Evolutionary conservation across 1,140 invertebrate genomes (phyloP).

Genomic region (Dendrolimus punctatus): DNA sequence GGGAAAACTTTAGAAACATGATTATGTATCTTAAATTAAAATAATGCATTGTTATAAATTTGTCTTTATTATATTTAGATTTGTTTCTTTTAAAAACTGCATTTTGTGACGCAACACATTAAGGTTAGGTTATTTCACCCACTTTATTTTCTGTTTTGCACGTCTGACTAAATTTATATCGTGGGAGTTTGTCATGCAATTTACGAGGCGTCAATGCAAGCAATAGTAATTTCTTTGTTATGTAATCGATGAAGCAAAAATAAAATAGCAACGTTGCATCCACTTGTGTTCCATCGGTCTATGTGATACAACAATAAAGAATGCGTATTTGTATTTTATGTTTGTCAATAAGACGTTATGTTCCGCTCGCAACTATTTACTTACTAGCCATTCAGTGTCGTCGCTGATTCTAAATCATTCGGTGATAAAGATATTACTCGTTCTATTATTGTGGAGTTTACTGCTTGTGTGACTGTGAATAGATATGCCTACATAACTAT

Average conservation of each 20-base stretch:
- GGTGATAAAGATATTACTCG: conserved; percentile 1
- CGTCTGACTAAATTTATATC: no score
- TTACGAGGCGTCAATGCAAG: no score
- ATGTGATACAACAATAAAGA: conserved; percentile 20
- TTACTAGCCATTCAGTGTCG: conserved; percentile 20
- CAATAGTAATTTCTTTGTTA: neutral
- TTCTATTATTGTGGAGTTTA: conserved; percentile 9
- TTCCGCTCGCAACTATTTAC: conserved; percentile 28
- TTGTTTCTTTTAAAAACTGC: no score
- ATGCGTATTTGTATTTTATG: conserved; percentile 41
- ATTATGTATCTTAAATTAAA: no score
- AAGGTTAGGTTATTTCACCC: no score
- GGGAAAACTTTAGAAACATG: no score
- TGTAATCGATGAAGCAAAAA: neutral
- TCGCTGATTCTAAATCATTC: neutral
- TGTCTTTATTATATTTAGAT: no score
- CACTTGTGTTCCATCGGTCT: neutral
- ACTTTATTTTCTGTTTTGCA: no score
- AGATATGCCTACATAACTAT: no score
- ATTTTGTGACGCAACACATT: no score
- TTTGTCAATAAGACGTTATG: conserved; percentile 45
- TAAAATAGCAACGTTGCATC: neutral
- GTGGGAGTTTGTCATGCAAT: no score
- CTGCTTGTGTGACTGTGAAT: neutral
- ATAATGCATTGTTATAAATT: no score